These are phyloP conservation scores for Lydus trimaculatus DNA, from an alignment of 2,888 invertebrate species.

Conservation along the genomic window DNA sequence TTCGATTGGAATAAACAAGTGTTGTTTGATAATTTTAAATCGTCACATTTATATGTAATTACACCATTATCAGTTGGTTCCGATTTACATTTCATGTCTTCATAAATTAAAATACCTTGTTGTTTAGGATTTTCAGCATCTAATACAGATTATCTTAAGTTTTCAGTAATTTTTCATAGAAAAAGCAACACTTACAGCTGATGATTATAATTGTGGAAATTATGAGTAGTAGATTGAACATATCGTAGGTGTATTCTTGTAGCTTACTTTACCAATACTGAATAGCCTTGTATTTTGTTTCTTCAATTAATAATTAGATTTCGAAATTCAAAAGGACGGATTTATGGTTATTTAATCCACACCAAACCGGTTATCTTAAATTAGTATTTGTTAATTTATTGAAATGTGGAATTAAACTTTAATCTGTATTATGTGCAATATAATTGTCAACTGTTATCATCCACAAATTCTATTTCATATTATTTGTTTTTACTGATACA, in stretches of 20 bases:
- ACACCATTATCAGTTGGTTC: background rate
- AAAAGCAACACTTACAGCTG: background rate
- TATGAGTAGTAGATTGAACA: background rate
- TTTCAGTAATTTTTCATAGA: background rate
- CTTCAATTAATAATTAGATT: no score
- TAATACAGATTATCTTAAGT: background rate
- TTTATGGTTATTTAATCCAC: background rate
- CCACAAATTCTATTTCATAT: background rate
- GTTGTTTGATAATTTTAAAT: slow-evolving; percentile 1
- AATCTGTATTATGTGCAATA: background rate
- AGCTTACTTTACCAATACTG: background rate
- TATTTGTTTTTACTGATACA: background rate
- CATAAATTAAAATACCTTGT: background rate
- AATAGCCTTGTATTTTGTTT: background rate
- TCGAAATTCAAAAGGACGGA: no score
- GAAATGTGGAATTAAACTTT: background rate
- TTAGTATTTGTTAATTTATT: background rate
- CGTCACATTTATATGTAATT: background rate
- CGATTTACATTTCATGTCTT: background rate
- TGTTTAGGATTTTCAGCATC: background rate
- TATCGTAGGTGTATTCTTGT: background rate
- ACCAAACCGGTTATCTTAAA: background rate
- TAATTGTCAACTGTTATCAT: background rate
- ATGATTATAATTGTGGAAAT: background rate
- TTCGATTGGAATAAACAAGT: background rate